Conservation (phyloP, 2,113 vertebrate genomes). For the Lagenorhynchus albirostris region DNA sequence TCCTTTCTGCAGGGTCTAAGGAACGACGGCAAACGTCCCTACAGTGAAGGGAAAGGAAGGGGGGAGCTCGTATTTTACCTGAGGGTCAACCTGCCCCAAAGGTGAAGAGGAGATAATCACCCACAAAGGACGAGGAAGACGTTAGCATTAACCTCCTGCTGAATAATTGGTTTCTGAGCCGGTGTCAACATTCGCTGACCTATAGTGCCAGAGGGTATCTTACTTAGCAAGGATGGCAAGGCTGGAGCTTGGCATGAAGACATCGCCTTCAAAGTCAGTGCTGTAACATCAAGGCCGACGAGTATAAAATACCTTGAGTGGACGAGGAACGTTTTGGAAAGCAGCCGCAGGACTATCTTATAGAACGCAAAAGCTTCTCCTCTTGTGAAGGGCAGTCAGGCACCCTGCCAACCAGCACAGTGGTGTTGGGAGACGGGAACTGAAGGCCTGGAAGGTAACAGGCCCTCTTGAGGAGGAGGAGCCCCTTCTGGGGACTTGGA, state of each 20-base stretch:
- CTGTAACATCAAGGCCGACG: background rate
- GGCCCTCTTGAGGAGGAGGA: background rate
- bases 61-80: background rate
- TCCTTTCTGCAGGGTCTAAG: background rate
- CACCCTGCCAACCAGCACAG: background rate
- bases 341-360: background rate
- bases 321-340: background rate
- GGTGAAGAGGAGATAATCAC: background rate
- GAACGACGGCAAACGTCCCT: background rate
- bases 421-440: background rate
- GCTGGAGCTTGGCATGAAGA: background rate
- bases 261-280: background rate
- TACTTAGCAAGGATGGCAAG: background rate
- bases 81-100: background rate
- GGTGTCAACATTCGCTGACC: background rate
- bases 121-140: conserved; percentile 25
- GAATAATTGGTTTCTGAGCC: conserved; percentile 1
- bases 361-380: background rate
- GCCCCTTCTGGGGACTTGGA: background rate
- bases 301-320: background rate
- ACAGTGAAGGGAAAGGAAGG: background rate
- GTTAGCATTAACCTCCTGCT: background rate
- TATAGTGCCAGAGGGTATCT: background rate
- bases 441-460: background rate
- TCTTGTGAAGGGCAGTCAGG: background rate